A percentile compares a stretch with the other conserved stretches of the same genome.
Conservation (phyloP, 2,888 invertebrate species). For the Scaptomyza tumidula region DNA sequence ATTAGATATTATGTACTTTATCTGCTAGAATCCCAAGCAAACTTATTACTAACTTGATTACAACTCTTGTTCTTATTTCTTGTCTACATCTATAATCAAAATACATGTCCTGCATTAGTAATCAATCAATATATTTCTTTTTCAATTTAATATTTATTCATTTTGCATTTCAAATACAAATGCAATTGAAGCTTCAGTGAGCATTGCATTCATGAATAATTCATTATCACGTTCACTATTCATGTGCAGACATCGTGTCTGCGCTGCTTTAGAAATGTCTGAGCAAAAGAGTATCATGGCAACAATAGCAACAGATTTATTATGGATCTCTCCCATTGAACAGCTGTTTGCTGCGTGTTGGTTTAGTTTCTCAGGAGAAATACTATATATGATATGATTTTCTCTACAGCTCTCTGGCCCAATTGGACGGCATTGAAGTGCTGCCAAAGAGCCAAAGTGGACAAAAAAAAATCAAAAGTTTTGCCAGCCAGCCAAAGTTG, state of each 20-base stretch:
- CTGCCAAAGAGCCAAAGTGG: constrained; percentile 72
- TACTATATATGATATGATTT: neutral
- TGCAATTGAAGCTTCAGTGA: neutral
- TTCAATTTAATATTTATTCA: too few relatives aligned
- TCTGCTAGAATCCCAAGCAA: neutral
- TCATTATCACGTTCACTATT: constrained; percentile 33
- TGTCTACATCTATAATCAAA: neutral
- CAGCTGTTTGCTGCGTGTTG: constrained; percentile 55
- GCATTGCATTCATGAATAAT: constrained; percentile 5
- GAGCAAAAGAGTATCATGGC: constrained; percentile 28
- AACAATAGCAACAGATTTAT: constrained; percentile 2
- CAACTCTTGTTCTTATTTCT: neutral
- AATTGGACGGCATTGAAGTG: constrained; percentile 63
- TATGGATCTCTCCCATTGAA: constrained; percentile 23
- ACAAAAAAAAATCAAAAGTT: constrained; percentile 5
- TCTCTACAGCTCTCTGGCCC: constrained; percentile 35
- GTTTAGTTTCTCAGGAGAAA: constrained; percentile 6
- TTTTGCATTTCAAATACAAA: neutral
- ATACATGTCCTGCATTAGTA: neutral
- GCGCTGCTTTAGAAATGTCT: constrained; percentile 21
- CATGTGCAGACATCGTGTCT: constrained; percentile 70
- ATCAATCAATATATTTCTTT: neutral
- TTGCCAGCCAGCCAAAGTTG: constrained; percentile 28
- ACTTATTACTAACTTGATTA: neutral
- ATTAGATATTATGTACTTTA: neutral